These are phyloP conservation scores for Steatocranus sp. DNA, from an alignment of 2,797 vertebrate genomes.

Conservation along the genomic window DNA sequence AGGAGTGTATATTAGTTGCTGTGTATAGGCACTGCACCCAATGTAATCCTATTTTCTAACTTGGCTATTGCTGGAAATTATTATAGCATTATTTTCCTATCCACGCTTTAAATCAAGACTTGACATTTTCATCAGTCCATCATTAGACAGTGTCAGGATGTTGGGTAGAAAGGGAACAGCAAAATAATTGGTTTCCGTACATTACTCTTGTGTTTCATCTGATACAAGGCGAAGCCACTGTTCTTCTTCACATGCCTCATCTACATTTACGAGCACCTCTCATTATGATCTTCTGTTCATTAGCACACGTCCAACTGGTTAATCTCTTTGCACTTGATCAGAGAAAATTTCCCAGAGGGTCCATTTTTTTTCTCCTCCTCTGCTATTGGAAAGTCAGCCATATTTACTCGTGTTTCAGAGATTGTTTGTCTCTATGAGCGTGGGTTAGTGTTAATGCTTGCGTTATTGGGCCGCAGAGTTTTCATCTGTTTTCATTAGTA, in stretches of 20 bases:
- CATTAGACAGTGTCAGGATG: slow-evolving; percentile 11
- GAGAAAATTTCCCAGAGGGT: slow-evolving; percentile 64
- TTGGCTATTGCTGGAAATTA: background rate
- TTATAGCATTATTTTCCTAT: background rate
- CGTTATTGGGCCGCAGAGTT: slow-evolving; percentile 61
- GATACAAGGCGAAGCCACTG: slow-evolving; percentile 26
- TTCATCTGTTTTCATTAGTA: slow-evolving; percentile 61
- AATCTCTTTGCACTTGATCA: slow-evolving; percentile 68
- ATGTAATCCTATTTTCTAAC: background rate
- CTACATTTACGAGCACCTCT: slow-evolving; percentile 60
- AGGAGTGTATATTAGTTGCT: background rate
- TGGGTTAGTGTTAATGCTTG: slow-evolving; percentile 54
- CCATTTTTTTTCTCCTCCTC: background rate
- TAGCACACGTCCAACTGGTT: slow-evolving; percentile 64
- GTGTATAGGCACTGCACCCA: background rate
- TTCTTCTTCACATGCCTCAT: slow-evolving; percentile 57
- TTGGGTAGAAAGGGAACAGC: background rate
- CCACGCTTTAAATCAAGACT: background rate
- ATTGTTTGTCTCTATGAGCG: slow-evolving; percentile 54
- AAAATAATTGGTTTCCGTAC: slow-evolving; percentile 42
- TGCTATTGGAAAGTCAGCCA: slow-evolving; percentile 27
- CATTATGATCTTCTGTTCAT: slow-evolving; percentile 65
- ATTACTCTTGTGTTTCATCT: slow-evolving; percentile 40
- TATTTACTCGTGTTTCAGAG: slow-evolving; percentile 45
- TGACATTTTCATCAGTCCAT: background rate